Evolutionary conservation across 2,888 invertebrate genomes (phyloP).

Genomic region (Hermaeophaga mercurialis): DNA sequence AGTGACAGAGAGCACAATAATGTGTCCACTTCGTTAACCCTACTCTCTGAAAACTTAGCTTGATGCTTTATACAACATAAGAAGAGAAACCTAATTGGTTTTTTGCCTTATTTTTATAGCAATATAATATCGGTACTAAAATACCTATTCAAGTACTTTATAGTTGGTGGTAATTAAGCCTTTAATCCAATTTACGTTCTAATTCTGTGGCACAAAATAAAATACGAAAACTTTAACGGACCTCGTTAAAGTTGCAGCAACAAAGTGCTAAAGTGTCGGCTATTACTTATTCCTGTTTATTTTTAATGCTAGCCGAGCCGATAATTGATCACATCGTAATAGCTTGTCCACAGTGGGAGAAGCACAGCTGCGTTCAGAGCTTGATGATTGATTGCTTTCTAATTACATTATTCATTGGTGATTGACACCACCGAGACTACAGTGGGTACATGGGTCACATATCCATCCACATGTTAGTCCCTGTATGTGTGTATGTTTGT

Average conservation of each 20-base stretch:
- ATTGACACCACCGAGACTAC: constrained; percentile 47
- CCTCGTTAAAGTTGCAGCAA: constrained; percentile 12
- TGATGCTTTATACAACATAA: too few species aligned
- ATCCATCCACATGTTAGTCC: constrained; percentile 26
- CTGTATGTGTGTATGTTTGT: constrained; percentile 31
- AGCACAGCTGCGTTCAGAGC: constrained; percentile 50
- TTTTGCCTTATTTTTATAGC: too few species aligned
- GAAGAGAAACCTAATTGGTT: too few species aligned
- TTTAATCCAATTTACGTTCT: too few species aligned
- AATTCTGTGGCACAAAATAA: too few species aligned
- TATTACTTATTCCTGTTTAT: constrained; percentile 34
- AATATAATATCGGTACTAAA: too few species aligned
- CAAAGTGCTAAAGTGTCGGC: constrained; percentile 18
- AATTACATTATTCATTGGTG: constrained; percentile 57
- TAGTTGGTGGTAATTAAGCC: too few species aligned
- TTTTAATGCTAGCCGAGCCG: constrained; percentile 40
- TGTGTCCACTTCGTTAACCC: too few species aligned
- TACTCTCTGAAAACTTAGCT: too few species aligned
- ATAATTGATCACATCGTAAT: constrained; percentile 51
- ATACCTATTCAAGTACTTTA: too few species aligned
- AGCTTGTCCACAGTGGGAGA: constrained; percentile 49
- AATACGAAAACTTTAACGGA: too few species aligned
- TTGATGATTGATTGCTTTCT: constrained; percentile 56
- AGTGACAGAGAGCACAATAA: too few species aligned
- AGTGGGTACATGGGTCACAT: constrained; percentile 36